Evolutionary conservation across 2,113 vertebrate genomes (phyloP), one percentile per base, ranked within the genome.

Genomic region (Siniperca chuatsi): DNA sequence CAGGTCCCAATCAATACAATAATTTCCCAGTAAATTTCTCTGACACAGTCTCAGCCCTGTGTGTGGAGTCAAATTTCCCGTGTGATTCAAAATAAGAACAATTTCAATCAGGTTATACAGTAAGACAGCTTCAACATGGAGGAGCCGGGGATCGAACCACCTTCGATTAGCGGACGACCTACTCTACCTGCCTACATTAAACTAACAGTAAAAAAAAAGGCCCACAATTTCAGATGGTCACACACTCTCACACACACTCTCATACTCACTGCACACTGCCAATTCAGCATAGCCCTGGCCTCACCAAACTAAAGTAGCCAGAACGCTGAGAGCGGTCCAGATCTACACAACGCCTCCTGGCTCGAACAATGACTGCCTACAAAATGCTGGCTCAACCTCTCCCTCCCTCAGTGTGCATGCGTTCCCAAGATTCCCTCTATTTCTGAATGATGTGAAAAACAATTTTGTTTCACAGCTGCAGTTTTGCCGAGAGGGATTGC

Each of bases 401-500:
- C 61, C 55, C 68, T 89, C 82, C 69, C 74, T 86, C 72, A 48
- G 84, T 74, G 83, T 70, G 70, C 55, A 42, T 40, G 60, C n/a
- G 13, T 60, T 90, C 83, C 90, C 87, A 85, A 81, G 79, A 90
- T 91, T 79, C 87, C 77, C 66, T 84, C 79, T 54, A 42, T 87
- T 90, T 85, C 79, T 89, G 81, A 92, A 88, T 81, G 87, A 90
- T 92, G 86, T 86, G 86, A 84, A 89, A 94, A 93, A 90, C 84
- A 37, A 89, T 92, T 90, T 92, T 80, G 78, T 81, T 92, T 91
- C 90, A 89, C 90, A 91, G 86, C 87, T 85, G 86, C 83, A 87
- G 86, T 89, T 83, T 84, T 82, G 74, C 64, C 40, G 25, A 84
- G 77, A 87, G 85, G 88, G 79, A 83, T 58, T 85, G 87, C 76